Base-by-base conservation (phyloP, 1,140 invertebrate genomes). In the Drosophila oshimai region DNA sequence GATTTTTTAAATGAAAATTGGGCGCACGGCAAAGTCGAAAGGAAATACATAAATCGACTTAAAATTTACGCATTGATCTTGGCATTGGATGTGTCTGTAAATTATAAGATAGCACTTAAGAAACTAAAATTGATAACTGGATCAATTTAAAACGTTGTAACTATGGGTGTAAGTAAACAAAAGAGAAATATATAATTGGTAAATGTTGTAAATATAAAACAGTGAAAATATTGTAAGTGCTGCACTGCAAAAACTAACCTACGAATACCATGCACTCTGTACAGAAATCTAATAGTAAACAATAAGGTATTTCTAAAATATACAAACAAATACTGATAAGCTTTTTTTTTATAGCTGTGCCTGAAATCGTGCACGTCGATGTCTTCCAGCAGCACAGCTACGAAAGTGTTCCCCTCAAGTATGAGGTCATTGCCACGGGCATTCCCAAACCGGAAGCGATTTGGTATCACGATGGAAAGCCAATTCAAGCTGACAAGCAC, bases 391-490 rank as follows among this genome's bases (percentile, higher is more conserved):
- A 93, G 41, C 93, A 94, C 57, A 93, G 94, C 13, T 96, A 93
- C 90, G 96, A 97, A 91, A 96, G 95, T 3, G 93, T 97, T 24
- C 94, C 94, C 2, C 92, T 95, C 7, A 92, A 92, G 31, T 97
- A 95, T 84, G 94, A 95, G 49, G 93, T 97, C 0, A 93, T 94
- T 67, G 95, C 94, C 4, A 92, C 91, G 22, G 96, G 95, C 15
- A 92, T 94, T 62, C 96, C 96, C 18, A 93, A 94, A 60, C 96
- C 96, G 0, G 94, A 94, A 34, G 95, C 94, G 3, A 94, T 94
- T 77, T 98, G 97, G 96, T 95, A 93, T 10, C 94, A 95, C 51
- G 93, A 97, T 79, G 95, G 94, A 3, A 91, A 95, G 67, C 93
- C 93, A 17, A 90, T 96, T 2, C 93, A 93, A 36, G 73, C 92